phyloP scores from a whole-genome alignment of 2,113 vertebrate genomes.

The Oreochromis tanganicae region DNA sequence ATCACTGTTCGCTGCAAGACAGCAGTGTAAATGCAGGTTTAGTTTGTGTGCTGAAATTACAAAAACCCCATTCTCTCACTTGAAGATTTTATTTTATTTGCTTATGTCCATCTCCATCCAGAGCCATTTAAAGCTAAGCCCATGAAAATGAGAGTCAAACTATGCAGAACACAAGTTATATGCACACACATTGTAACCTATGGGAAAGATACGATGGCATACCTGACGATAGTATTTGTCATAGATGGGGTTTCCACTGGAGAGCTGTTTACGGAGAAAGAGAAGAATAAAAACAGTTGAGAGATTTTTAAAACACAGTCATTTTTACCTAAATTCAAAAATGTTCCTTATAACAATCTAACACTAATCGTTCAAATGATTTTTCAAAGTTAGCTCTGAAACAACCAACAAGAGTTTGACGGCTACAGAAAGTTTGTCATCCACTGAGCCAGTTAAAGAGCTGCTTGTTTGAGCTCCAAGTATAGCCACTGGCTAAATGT shows the following conservation, averaged over 20 bases:
- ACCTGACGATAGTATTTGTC: conserved; percentile 98
- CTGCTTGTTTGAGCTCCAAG: background rate
- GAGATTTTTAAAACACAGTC: background rate
- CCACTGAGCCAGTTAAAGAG: background rate
- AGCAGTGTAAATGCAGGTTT: background rate
- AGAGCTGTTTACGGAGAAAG: conserved; percentile 75
- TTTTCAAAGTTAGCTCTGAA: background rate
- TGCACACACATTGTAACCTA: background rate
- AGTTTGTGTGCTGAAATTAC: background rate
- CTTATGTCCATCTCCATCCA: background rate
- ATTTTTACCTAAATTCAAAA: background rate
- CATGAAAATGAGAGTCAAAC: background rate
- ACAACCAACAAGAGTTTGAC: background rate
- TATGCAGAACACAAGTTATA: background rate
- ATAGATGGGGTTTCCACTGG: conserved; percentile 94
- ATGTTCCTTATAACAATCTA: background rate
- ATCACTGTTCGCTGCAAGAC: background rate
- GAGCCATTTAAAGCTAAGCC: background rate
- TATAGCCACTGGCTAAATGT: accelerated
- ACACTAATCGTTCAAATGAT: background rate
- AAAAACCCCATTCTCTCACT: background rate
- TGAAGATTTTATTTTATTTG: background rate
- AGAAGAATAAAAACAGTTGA: background rate
- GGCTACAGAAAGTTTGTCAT: background rate
- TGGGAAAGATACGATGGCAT: conserved; percentile 37